Base-by-base conservation (phyloP, 2,113 vertebrate genomes). In the Gobiocypris rarus region DNA sequence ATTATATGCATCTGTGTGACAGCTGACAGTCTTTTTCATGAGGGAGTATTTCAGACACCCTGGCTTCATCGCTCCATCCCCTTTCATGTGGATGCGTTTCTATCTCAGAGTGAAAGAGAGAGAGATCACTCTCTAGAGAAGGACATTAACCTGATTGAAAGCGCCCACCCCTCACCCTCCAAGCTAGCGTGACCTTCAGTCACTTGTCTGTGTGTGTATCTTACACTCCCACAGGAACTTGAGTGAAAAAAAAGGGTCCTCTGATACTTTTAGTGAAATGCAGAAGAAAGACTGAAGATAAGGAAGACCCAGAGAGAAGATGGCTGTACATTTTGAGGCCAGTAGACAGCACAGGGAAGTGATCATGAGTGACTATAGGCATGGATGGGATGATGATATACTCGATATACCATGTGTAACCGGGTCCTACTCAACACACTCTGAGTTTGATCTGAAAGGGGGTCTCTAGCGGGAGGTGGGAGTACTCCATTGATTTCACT, bases 181-280 rank as follows among this genome's bases (percentile, higher is more conserved):
- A 90, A 90, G 82, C 88, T 91, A 83, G 90, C 89, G 84, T 93
- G 94, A 94, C 93, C 92, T 93, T 93, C 91, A 86, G 90, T 89
- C 87, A 89, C 85, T 85, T 86, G 82, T 77, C 81, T 89, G 78
- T 75, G 50, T 81, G 91, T 88, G 83, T 70, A 56, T 80, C 91
- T 87, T 83, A 85, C 84, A 75, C 87, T 89, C 89, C 87, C 83
- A 38, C 84, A 87, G 89, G 89, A 88, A 82, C 56, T 17, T 67
- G 34, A n/a, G 73, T 34, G 31, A 19, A 50, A 71, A 50, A 71
- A 43, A 71, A 75, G 3, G 24, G 59, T 80, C 77, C 58, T 80
- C 41, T 80, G 41, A 59, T 70, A 70, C 5, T 38, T 38, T 54
- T 24, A 52, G 26, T 56, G 48, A 81, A 48, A 81, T 70, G 28